Percentiles rank a stretch among this genome's conserved stretches.
Conservation (phyloP, 1,140 invertebrate species). For the Schlechtendalia chinensis region DNA sequence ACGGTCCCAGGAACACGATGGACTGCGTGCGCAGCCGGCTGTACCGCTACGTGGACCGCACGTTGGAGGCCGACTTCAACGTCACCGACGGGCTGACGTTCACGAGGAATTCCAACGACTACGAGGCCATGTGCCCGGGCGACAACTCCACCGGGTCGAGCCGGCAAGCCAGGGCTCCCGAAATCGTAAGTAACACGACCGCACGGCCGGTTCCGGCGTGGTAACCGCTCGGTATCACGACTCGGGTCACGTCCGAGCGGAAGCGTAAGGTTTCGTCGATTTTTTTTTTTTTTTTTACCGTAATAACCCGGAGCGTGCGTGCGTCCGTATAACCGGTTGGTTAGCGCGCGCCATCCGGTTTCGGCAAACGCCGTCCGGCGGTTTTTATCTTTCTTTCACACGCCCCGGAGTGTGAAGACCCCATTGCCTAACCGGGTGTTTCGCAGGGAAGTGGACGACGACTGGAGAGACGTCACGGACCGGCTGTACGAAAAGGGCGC, state of each 20-base stretch:
- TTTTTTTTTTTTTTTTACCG: too few relatives aligned
- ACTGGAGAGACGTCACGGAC: conserved; percentile 63
- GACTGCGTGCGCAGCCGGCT: conserved; percentile 75
- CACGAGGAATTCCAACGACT: conserved; percentile 61
- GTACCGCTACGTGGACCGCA: conserved; percentile 67
- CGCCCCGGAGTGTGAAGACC: too few relatives aligned
- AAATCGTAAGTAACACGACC: conserved; percentile 10
- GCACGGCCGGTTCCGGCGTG: neutral
- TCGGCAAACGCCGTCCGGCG: too few relatives aligned
- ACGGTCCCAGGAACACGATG: conserved; percentile 62
- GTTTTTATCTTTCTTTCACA: too few relatives aligned
- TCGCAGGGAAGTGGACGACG: conserved; percentile 17
- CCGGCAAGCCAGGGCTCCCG: conserved; percentile 10
- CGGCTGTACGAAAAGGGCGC: conserved; percentile 67
- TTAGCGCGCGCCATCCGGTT: too few relatives aligned
- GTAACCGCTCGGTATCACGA: too few relatives aligned
- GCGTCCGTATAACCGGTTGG: too few relatives aligned
- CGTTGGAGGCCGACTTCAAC: conserved; percentile 67
- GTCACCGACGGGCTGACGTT: conserved; percentile 68
- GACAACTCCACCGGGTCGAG: neutral
- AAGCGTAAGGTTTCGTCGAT: too few relatives aligned
- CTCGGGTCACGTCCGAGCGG: too few relatives aligned
- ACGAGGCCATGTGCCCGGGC: conserved; percentile 29
- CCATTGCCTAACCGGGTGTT: too few relatives aligned
- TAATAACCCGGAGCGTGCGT: too few relatives aligned